Evolutionary conservation across 2,888 invertebrate species (phyloP).

Genomic region (Drosophila quinaria): DNA sequence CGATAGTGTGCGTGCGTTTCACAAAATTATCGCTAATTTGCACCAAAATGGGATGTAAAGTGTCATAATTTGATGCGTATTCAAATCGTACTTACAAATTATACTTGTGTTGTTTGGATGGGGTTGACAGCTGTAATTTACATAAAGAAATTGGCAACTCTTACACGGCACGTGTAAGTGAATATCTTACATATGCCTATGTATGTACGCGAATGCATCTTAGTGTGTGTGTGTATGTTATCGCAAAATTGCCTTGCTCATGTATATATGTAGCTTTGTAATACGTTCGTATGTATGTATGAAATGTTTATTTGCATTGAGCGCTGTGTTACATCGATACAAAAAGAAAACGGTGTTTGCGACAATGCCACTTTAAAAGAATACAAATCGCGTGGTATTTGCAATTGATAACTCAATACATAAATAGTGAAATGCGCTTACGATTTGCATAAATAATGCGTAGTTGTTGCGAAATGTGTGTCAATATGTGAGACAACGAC

Average conservation of each 20-base stretch:
- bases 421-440: constrained; percentile 39
- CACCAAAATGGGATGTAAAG: constrained; percentile 65
- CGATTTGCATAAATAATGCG: constrained; percentile 59
- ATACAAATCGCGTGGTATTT: constrained; percentile 31
- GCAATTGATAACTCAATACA: constrained; percentile 44
- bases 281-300: constrained; percentile 13
- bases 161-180: constrained; percentile 64
- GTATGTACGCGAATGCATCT: constrained; percentile 20
- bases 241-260: constrained; percentile 43
- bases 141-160: constrained; percentile 67
- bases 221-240: constrained; percentile 38
- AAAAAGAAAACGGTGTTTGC: constrained; percentile 25
- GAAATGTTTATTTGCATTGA: constrained; percentile 51
- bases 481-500: constrained; percentile 62
- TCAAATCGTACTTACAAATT: constrained; percentile 22
- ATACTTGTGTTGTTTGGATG: neutral
- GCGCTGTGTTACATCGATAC: constrained; percentile 38
- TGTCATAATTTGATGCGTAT: constrained; percentile 59
- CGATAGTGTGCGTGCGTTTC: constrained; percentile 68
- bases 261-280: neutral
- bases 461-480: constrained; percentile 72
- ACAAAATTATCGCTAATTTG: constrained; percentile 74
- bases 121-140: constrained; percentile 68
- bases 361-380: constrained; percentile 7
- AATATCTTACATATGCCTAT: constrained; percentile 28